Conservation (phyloP, 2,888 invertebrate genomes). For the Chesias legatella region DNA sequence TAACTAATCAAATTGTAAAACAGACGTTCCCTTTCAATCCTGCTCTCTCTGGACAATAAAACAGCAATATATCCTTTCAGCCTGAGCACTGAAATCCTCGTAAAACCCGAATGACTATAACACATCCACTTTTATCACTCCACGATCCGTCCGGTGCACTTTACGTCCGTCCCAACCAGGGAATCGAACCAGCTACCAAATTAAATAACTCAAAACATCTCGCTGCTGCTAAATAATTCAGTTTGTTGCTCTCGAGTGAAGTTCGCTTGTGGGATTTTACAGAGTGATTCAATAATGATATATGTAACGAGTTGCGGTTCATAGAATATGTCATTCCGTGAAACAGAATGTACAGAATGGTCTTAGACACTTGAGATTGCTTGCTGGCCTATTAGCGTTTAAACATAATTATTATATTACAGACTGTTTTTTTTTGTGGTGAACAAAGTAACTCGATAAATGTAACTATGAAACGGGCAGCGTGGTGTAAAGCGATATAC, state of each 20-base stretch:
- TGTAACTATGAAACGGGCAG: too few species aligned
- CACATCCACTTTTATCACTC: conserved; percentile 3
- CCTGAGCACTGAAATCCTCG: background rate
- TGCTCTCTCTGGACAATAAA: background rate
- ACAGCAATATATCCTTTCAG: background rate
- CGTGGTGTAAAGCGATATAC: too few species aligned
- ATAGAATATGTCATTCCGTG: too few species aligned
- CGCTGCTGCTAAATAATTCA: conserved; percentile 39
- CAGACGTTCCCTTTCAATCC: too few species aligned
- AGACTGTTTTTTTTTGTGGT: too few species aligned
- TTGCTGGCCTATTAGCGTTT: too few species aligned
- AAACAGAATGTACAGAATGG: too few species aligned
- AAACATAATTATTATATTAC: too few species aligned
- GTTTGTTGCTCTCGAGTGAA: conserved; percentile 27
- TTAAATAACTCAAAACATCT: conserved; percentile 47
- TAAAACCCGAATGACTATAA: conserved; percentile 2
- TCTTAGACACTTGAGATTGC: too few species aligned
- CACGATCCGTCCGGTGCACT: conserved; percentile 29
- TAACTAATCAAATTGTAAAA: too few species aligned
- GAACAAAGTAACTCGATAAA: too few species aligned
- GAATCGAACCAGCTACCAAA: conserved; percentile 43
- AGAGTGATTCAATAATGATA: background rate
- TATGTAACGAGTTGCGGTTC: too few species aligned
- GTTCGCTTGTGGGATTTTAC: background rate
- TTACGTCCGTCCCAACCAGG: conserved; percentile 28